Evolutionary conservation across 2,888 invertebrate genomes (phyloP).

Genomic region (Ditula angustiorana): DNA sequence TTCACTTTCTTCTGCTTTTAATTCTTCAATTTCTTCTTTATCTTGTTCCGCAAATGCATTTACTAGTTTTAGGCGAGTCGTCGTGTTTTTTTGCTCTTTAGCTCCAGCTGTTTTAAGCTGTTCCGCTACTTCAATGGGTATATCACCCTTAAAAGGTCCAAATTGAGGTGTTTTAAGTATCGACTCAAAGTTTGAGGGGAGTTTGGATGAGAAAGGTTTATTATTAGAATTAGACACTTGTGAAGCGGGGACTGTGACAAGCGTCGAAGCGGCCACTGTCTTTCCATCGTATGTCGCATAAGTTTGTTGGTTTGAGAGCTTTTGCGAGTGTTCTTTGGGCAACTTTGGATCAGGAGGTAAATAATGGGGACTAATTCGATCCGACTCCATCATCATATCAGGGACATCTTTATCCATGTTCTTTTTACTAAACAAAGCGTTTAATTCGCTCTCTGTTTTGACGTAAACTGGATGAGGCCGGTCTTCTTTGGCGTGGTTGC

Average conservation of each 20-base stretch:
- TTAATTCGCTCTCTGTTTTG: conserved; percentile 66
- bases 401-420: conserved; percentile 76
- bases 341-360: conserved; percentile 88
- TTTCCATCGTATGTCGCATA: conserved; percentile 92
- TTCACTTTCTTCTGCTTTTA: conserved; percentile 63
- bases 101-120: conserved; percentile 53
- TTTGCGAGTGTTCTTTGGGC: conserved; percentile 78
- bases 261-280: conserved; percentile 87
- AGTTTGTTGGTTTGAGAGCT: conserved; percentile 72
- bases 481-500: conserved; percentile 78
- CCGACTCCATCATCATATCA: conserved; percentile 89
- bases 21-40: conserved; percentile 52
- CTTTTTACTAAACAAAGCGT: conserved; percentile 69
- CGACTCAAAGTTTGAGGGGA: conserved; percentile 81
- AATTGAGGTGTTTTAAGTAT: conserved; percentile 90
- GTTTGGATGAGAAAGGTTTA: conserved; percentile 74
- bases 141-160: conserved; percentile 90
- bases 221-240: conserved; percentile 46
- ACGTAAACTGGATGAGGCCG: conserved; percentile 81
- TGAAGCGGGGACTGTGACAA: conserved; percentile 84
- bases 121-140: conserved; percentile 80
- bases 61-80: conserved; percentile 74
- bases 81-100: conserved; percentile 46
- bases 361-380: conserved; percentile 89
- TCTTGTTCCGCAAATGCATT: conserved; percentile 57